phyloP scores from a whole-genome alignment of 2,113 vertebrate genomes.

The Pseudorectes ferrugineus region DNA sequence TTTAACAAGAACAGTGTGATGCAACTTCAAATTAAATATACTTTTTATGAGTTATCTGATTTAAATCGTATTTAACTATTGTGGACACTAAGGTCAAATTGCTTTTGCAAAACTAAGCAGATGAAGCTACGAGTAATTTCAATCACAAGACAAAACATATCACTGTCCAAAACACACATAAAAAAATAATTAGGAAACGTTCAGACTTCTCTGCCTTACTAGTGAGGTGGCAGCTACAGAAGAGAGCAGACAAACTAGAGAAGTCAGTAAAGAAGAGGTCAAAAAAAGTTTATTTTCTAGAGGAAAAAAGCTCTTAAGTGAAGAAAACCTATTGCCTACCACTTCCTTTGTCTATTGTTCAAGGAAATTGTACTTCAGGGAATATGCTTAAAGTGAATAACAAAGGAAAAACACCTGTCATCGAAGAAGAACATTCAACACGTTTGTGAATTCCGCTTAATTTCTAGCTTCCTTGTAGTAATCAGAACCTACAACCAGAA shows the following conservation, averaged over 20 bases:
- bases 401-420: not conserved
- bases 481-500: conserved; percentile 10
- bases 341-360: conserved; percentile 30
- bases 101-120: not conserved
- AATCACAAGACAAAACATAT: not conserved
- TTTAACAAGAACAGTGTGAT: not conserved
- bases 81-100: not conserved
- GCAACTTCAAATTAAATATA: not conserved
- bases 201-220: not conserved
- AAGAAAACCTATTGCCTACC: not conserved
- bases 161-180: not conserved
- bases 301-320: not conserved
- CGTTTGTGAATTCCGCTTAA: not conserved
- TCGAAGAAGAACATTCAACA: not conserved
- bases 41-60: not conserved
- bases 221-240: not conserved
- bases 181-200: not conserved
- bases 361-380: conserved; percentile 1
- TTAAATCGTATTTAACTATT: not conserved
- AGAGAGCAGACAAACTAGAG: not conserved
- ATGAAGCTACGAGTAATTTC: not conserved
- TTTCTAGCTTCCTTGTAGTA: not conserved
- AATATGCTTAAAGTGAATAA: not conserved
- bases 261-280: not conserved
- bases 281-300: not conserved